Evolutionary conservation across 1,140 invertebrate genomes (phyloP).

Genomic region (Diabrotica undecimpunctata): DNA sequence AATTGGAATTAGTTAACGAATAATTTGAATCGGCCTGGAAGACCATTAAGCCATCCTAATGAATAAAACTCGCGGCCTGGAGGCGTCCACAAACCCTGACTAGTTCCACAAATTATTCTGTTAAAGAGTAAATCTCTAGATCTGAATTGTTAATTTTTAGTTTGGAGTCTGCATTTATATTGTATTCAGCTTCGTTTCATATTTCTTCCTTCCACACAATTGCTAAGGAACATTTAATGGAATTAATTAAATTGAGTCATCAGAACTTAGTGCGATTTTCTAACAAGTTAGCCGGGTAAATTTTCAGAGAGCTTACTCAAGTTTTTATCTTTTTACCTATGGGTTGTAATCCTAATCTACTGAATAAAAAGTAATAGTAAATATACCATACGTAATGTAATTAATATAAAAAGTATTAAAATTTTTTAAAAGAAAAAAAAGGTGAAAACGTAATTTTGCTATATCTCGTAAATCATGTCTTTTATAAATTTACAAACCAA

Average conservation of each 20-base stretch:
- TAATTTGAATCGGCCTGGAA: not conserved
- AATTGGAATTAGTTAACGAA: not conserved
- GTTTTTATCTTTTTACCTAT: too few species aligned
- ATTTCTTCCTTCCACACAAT: not conserved
- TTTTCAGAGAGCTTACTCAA: too few species aligned
- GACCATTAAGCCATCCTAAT: not conserved
- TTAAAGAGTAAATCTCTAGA: conserved; percentile 3
- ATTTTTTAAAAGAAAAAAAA: too few species aligned
- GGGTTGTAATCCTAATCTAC: too few species aligned
- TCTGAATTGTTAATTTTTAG: conserved; percentile 8
- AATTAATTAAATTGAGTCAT: conserved; percentile 7
- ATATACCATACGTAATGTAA: too few species aligned
- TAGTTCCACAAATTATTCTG: conserved; percentile 8
- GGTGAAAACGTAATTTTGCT: too few species aligned
- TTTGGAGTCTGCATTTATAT: conserved; percentile 4
- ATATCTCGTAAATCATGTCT: too few species aligned
- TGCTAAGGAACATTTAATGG: conserved; percentile 2
- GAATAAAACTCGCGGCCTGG: not conserved
- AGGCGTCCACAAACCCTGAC: conserved; percentile 3
- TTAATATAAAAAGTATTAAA: too few species aligned
- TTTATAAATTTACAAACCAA: too few species aligned
- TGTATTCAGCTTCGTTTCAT: not conserved
- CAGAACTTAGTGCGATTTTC: not conserved
- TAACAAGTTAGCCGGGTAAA: not conserved
- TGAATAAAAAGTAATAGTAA: too few species aligned